Evolutionary conservation across 1,140 invertebrate species (phyloP).

Genomic region (Drosophila prosaltans): DNA sequence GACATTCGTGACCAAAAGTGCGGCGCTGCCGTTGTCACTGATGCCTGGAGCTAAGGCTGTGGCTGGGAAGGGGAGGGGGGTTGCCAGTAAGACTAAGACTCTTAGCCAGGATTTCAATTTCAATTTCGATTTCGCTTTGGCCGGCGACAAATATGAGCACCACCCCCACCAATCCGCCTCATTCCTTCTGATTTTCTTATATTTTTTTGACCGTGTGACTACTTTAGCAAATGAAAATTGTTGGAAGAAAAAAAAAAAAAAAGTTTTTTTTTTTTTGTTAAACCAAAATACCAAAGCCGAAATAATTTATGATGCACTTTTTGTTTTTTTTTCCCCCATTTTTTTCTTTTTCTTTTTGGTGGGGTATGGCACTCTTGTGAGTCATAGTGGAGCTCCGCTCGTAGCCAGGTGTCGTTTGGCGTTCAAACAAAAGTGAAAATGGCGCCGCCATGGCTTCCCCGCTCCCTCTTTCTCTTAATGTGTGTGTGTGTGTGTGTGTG

Average conservation of each 20-base stretch:
- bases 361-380: slow-evolving; percentile 47
- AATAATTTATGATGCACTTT: slow-evolving; percentile 81
- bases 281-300: slow-evolving; percentile 52
- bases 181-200: slow-evolving; percentile 3
- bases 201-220: slow-evolving; percentile 70
- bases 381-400: slow-evolving; percentile 44
- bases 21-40: slow-evolving; percentile 56
- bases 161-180: slow-evolving; percentile 1
- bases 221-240: slow-evolving; percentile 80
- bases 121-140: slow-evolving; percentile 74
- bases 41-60: slow-evolving; percentile 16
- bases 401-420: slow-evolving; percentile 66
- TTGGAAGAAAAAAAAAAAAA: slow-evolving; percentile 44
- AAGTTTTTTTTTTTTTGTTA: too few relatives aligned
- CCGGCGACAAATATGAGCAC: slow-evolving; percentile 68
- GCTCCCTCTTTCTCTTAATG: slow-evolving; percentile 23
- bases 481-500: slow-evolving; percentile 11
- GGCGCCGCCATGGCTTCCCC: slow-evolving; percentile 25
- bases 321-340: slow-evolving; percentile 37
- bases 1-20: slow-evolving; percentile 77
- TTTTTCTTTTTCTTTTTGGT: neutral
- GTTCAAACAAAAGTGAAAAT: slow-evolving; percentile 76
- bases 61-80: neutral
- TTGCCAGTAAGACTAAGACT: slow-evolving; percentile 4
- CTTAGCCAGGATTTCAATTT: slow-evolving; percentile 70